Conservation (phyloP, 2,888 invertebrate genomes). For the Apocheima hispidaria region DNA sequence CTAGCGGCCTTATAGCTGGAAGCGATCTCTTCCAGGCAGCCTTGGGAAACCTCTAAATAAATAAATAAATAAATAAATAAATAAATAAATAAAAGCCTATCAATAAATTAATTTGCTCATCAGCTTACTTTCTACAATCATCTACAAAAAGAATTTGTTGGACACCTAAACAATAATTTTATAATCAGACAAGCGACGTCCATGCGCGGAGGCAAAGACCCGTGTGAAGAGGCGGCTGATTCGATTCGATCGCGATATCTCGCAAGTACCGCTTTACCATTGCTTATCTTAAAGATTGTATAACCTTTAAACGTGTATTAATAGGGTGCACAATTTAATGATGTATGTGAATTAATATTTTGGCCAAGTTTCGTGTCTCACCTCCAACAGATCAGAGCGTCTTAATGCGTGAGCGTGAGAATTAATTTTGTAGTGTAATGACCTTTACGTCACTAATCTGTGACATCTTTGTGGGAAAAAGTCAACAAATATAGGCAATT, state of each 20-base stretch:
- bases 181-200: slow-evolving; percentile 53
- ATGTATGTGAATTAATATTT: slow-evolving; percentile 37
- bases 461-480: slow-evolving; percentile 71
- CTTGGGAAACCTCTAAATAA: too few relatives aligned
- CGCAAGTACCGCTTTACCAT: slow-evolving; percentile 47
- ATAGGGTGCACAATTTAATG: slow-evolving; percentile 49
- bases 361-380: slow-evolving; percentile 64
- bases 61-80: too few relatives aligned
- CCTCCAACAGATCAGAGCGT: slow-evolving; percentile 69
- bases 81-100: not conserved
- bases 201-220: slow-evolving; percentile 66
- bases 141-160: slow-evolving; percentile 37
- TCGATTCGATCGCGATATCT: slow-evolving; percentile 67
- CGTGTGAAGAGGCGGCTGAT: slow-evolving; percentile 80
- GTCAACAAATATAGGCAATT: slow-evolving; percentile 48
- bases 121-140: not conserved
- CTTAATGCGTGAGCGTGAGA: slow-evolving; percentile 77
- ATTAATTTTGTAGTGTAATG: slow-evolving; percentile 78
- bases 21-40: too few relatives aligned
- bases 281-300: slow-evolving; percentile 18
- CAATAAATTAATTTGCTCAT: not conserved
- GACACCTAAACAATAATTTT: slow-evolving; percentile 45
- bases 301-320: slow-evolving; percentile 36
- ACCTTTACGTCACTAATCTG: slow-evolving; percentile 69
- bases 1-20: too few relatives aligned